Evolutionary conservation across 2,797 vertebrate genomes (phyloP).

Genomic region (Channa striata): DNA sequence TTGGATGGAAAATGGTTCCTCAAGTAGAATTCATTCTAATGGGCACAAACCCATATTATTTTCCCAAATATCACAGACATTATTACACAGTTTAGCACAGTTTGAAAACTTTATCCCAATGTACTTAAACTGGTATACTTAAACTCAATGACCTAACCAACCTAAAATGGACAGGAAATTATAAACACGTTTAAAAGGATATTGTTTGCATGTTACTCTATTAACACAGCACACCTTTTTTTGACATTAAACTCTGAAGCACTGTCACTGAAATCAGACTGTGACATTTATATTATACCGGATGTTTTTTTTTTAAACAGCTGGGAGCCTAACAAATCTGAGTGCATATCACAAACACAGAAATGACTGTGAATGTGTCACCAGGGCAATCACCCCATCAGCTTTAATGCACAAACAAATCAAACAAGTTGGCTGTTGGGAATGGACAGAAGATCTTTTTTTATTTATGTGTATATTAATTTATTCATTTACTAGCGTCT

Average conservation of each 20-base stretch:
- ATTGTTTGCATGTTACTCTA: too few species aligned
- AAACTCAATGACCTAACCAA: too few species aligned
- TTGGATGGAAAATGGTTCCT: slow-evolving; percentile 56
- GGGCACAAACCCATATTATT: slow-evolving; percentile 24
- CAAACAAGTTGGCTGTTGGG: slow-evolving; percentile 20
- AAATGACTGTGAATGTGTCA: background rate
- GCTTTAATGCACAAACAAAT: slow-evolving; percentile 36
- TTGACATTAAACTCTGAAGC: slow-evolving; percentile 13
- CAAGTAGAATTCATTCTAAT: slow-evolving; percentile 41
- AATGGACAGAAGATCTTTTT: background rate
- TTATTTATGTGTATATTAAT: background rate
- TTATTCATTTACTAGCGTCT: slow-evolving; percentile 16
- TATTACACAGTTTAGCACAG: too few species aligned
- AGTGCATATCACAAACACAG: slow-evolving; percentile 9
- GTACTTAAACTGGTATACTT: background rate
- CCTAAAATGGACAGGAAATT: background rate
- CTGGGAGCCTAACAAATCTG: slow-evolving; percentile 12
- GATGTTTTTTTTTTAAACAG: slow-evolving; percentile 17
- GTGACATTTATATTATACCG: slow-evolving; percentile 2
- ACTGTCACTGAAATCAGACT: slow-evolving; percentile 3
- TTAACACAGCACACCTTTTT: background rate
- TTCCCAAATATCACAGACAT: too few species aligned
- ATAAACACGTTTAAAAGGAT: background rate
- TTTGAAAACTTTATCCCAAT: too few species aligned
- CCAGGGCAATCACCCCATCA: slow-evolving; percentile 19